Evolutionary conservation across 2,113 vertebrate genomes (phyloP).

Genomic region (Oenanthe oenanthe): DNA sequence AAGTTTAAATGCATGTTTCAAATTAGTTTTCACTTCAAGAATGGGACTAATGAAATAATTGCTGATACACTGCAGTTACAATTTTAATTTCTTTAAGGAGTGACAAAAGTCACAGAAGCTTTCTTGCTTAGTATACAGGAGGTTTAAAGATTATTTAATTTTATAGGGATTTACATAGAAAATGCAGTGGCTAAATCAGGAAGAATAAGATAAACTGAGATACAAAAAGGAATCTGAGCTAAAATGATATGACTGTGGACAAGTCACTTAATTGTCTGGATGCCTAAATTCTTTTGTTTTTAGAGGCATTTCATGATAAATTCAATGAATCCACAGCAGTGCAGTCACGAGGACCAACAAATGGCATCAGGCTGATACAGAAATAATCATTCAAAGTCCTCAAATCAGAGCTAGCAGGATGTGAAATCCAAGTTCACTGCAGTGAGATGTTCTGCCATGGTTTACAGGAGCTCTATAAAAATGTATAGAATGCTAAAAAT

Average conservation of each 20-base stretch:
- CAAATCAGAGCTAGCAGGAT: background rate
- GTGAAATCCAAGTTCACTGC: background rate
- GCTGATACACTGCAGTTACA: background rate
- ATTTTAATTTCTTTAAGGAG: background rate
- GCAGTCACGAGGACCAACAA: fast-evolving
- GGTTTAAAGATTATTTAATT: background rate
- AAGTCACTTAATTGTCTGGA: background rate
- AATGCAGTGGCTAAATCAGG: background rate
- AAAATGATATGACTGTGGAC: fast-evolving
- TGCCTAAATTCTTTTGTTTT: background rate
- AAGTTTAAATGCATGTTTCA: background rate
- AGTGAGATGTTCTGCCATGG: background rate
- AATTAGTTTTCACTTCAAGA: background rate
- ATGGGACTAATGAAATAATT: fast-evolving
- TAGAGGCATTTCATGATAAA: background rate
- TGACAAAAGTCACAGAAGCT: background rate
- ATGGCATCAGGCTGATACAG: background rate
- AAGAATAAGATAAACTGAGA: background rate
- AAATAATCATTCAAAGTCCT: fast-evolving
- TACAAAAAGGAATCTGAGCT: background rate
- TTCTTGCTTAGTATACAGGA: background rate
- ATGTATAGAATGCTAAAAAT: background rate
- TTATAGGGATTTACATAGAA: background rate
- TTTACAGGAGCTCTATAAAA: background rate
- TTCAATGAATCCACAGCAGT: background rate